Evolutionary conservation across 2,113 vertebrate species (phyloP), one percentile per base, ranked within the genome.

Genomic region (Megaceryle torquata): DNA sequence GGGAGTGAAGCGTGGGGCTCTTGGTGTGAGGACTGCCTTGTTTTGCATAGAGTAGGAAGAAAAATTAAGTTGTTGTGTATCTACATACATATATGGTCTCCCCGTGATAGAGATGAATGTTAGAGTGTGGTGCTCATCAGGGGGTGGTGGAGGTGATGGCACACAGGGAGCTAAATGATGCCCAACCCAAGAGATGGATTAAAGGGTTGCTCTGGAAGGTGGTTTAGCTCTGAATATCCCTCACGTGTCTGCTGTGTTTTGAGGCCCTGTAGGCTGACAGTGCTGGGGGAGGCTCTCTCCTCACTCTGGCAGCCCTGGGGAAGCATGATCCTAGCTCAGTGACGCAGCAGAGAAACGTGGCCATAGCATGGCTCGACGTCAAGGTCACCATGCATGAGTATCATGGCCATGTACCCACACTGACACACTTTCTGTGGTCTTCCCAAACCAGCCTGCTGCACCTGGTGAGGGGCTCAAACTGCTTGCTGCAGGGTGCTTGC

Each of bases 31-130:
- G 43, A 9, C 46, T 89, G 56, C 33, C 16, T 86, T 67, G n/a
- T 33, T 67, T 70, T n/a, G 26, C 20, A 2, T 3, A 11, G 63
- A 21, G 31, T 25, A 31, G 65, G 29, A 43, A 31, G 43, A 31
- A 10, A 69, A 69, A 35, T 6, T 1, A 6, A 88, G 37, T 37
- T 21, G 11, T 7, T 57, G 44, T 24, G 16, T 48, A 39, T 44
- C n/a, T 63, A 0, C 0, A 2, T 26, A 26, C 4, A 2, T 7
- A 6, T 0, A 0, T 64, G 81, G 35, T 22, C 21, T 86, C 19
- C n/a, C 17, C 10, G 1, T 31, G 26, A 41, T 83, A n/a, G 72
- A 65, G 37, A 26, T 17, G 5, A 3, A 2, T 2, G 12, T 41
- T n/a, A 48, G 5, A 41, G 10, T 57, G 50, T 1, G 4, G 31